phyloP scores from a whole-genome alignment of 2,888 invertebrate species.

The Plagodis dolabraria region DNA sequence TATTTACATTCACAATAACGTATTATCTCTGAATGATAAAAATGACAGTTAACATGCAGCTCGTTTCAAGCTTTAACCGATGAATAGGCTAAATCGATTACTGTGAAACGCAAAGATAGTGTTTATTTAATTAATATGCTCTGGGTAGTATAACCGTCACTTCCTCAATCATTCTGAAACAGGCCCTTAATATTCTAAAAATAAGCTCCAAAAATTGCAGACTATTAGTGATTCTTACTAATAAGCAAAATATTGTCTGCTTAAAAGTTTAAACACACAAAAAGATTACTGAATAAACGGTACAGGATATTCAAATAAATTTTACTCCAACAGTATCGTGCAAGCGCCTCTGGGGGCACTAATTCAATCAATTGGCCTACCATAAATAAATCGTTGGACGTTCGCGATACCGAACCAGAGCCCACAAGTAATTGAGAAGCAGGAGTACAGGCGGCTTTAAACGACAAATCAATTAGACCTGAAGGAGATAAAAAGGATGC shows the following conservation, averaged over 20 bases:
- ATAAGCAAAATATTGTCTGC: neutral
- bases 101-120: too few species aligned
- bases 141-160: too few species aligned
- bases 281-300: conserved; percentile 56
- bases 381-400: conserved; percentile 78
- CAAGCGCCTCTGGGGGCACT: conserved; percentile 77
- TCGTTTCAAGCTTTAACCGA: too few species aligned
- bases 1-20: too few species aligned
- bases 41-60: too few species aligned
- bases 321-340: conserved; percentile 63
- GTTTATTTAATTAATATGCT: too few species aligned
- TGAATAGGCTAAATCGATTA: too few species aligned
- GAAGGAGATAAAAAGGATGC: conserved; percentile 75
- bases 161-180: too few species aligned
- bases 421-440: conserved; percentile 79
- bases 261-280: conserved; percentile 40
- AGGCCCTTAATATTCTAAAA: too few species aligned
- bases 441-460: conserved; percentile 68
- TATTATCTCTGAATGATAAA: too few species aligned
- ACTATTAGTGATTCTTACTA: too few species aligned
- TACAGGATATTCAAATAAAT: conserved; percentile 66
- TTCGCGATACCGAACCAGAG: conserved; percentile 69
- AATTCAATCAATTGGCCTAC: conserved; percentile 82
- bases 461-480: conserved; percentile 80
- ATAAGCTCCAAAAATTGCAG: too few species aligned